Evolutionary conservation across 2,113 vertebrate genomes (phyloP).

Genomic region (Planiliza haematocheilus): DNA sequence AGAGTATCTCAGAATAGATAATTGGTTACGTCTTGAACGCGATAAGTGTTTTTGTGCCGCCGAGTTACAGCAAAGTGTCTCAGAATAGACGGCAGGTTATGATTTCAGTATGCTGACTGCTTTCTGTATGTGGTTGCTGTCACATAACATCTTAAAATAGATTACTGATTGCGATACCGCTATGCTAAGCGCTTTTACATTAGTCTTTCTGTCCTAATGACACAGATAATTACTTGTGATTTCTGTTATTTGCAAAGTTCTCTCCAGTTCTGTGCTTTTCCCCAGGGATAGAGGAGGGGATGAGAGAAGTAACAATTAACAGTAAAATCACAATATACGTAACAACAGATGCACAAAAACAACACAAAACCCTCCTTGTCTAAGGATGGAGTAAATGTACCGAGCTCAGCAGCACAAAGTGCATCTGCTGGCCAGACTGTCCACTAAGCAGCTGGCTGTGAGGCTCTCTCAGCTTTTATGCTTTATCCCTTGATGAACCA

Average conservation of each 20-base stretch:
- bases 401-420: no score
- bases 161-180: slow-evolving; percentile 24
- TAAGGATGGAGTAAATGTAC: no score
- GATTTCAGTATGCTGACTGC: slow-evolving; percentile 18
- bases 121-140: slow-evolving; percentile 16
- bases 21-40: slow-evolving; percentile 27
- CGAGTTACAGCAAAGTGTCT: slow-evolving; percentile 23
- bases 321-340: no score
- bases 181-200: slow-evolving; percentile 32
- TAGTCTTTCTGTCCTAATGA: not conserved
- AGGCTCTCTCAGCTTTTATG: no score
- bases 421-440: no score
- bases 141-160: slow-evolving; percentile 47
- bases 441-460: no score
- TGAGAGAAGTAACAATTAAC: no score
- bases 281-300: no score
- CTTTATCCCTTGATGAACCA: no score
- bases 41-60: slow-evolving; percentile 21
- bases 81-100: slow-evolving; percentile 45
- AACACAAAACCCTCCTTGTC: no score
- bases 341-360: no score
- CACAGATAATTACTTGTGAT: not conserved
- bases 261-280: not conserved
- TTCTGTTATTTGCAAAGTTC: not conserved
- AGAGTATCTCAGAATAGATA: slow-evolving; percentile 33